Evolutionary conservation across 2,888 invertebrate genomes (phyloP).

Genomic region (Lasioglossum figueresi): DNA sequence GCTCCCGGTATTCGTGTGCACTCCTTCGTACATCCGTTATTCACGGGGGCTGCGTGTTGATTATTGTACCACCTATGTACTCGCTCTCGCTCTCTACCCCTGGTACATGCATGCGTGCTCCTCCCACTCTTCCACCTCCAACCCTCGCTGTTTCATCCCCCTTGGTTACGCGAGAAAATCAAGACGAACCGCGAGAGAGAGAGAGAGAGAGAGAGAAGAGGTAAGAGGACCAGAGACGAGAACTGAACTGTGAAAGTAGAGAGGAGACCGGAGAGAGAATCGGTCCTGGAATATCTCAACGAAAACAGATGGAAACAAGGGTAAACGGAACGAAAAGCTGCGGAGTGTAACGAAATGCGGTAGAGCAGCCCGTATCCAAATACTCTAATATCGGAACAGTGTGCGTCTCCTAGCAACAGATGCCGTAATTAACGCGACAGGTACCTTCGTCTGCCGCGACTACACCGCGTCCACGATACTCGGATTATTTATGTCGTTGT

Average conservation of each 20-base stretch:
- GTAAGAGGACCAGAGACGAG: no score
- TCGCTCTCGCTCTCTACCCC: not conserved
- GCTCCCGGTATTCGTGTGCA: conserved; percentile 65
- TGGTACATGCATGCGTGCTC: conserved; percentile 16
- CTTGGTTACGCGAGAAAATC: conserved; percentile 23
- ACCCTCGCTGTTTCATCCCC: conserved; percentile 9
- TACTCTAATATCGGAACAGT: not conserved
- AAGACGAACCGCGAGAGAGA: not conserved
- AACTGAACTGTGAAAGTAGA: conserved; percentile 6
- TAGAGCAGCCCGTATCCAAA: not conserved
- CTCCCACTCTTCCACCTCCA: not conserved
- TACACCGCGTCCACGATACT: not conserved
- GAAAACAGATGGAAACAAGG: not conserved
- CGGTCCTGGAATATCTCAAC: conserved; percentile 2
- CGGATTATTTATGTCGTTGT: not conserved
- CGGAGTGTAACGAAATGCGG: not conserved
- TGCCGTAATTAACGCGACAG: not conserved
- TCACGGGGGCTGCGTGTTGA: conserved; percentile 67
- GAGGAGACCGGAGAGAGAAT: not conserved
- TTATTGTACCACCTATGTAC: conserved; percentile 63
- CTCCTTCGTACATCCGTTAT: conserved; percentile 73
- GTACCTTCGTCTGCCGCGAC: not conserved
- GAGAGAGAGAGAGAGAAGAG: not conserved
- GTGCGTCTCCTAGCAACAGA: not conserved
- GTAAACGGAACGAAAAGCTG: not conserved